phyloP scores from a whole-genome alignment of 2,113 vertebrate species.

The Cephalophus harveyi region DNA sequence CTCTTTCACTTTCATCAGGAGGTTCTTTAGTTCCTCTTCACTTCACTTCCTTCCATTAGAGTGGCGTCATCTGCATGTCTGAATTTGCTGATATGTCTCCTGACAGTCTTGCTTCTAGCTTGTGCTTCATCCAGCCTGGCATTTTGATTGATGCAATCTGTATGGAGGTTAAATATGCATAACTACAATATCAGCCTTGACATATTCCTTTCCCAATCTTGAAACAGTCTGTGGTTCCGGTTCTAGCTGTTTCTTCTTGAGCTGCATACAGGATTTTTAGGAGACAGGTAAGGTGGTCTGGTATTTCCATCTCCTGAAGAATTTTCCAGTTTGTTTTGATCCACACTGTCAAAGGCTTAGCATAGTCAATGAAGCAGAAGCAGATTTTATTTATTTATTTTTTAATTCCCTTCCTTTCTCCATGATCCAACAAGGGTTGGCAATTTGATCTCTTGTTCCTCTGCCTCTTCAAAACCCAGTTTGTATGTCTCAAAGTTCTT shows the following conservation, averaged over 20 bases:
- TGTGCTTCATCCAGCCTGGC: neutral
- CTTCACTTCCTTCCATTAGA: neutral
- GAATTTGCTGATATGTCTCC: neutral
- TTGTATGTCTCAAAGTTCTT: neutral
- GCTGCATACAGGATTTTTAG: neutral
- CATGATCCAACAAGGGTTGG: neutral
- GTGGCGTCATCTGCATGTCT: neutral
- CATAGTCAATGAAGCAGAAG: neutral
- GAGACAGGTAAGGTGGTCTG: neutral
- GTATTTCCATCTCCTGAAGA: neutral
- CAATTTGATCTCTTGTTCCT: neutral
- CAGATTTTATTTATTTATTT: neutral
- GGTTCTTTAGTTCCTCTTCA: neutral
- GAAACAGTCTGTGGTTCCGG: neutral
- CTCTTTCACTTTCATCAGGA: neutral
- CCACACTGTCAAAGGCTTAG: neutral
- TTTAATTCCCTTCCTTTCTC: neutral
- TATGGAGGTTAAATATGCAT: neutral
- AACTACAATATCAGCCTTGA: neutral
- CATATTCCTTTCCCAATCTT: neutral
- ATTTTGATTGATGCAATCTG: neutral
- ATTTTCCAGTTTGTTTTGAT: neutral
- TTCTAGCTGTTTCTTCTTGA: neutral
- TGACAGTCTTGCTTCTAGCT: neutral
- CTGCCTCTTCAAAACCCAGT: neutral